Evolutionary conservation across 2,888 invertebrate species (phyloP).

Genomic region (Galeruca laticollis): DNA sequence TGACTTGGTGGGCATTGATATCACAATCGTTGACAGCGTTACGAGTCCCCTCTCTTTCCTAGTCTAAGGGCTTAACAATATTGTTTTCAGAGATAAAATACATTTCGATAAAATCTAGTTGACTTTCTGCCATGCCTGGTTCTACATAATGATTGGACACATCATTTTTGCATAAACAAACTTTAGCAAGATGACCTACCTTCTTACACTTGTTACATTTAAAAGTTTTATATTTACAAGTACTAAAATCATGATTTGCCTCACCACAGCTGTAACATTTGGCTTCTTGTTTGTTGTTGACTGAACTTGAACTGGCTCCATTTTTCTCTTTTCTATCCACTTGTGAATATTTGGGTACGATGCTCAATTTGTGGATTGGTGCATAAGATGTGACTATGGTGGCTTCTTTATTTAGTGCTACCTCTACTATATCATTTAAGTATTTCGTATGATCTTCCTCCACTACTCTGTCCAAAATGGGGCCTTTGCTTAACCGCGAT

Average conservation of each 20-base stretch:
- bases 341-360: neutral
- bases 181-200: no score
- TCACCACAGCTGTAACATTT: constrained; percentile 14
- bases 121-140: neutral
- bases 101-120: constrained; percentile 28
- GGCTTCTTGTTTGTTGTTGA: constrained; percentile 14
- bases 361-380: neutral
- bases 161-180: no score
- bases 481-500: constrained; percentile 30
- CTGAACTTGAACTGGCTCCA: neutral
- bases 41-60: no score
- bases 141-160: no score
- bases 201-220: no score
- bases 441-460: constrained; percentile 41
- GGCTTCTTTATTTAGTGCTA: no score
- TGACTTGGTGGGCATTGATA: no score
- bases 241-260: neutral
- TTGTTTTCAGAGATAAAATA: constrained; percentile 22
- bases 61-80: constrained; percentile 25
- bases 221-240: no score
- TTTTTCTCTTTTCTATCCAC: neutral
- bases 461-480: constrained; percentile 40
- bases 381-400: no score
- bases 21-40: constrained; percentile 7
- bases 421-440: no score